These are phyloP conservation scores for Pseudopodoces humilis DNA, from an alignment of 2,113 vertebrate species.

Conservation along the genomic window DNA sequence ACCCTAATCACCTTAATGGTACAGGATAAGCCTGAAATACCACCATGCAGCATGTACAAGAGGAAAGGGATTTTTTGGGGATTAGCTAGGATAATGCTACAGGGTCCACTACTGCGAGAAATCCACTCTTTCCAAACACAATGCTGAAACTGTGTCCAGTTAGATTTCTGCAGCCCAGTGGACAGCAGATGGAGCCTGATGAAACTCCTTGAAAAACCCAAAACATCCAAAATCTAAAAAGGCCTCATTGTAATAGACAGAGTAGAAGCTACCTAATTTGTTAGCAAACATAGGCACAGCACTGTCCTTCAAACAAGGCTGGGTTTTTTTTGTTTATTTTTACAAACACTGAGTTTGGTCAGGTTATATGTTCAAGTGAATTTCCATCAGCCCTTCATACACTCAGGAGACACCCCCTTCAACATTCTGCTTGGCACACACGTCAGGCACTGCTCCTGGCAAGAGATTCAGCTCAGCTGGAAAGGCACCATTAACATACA, in stretches of 20 bases:
- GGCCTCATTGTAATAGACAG: rapidly evolving
- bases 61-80: constrained; percentile 25
- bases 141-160: not conserved
- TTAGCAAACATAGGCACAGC: not conserved
- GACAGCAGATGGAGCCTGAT: not conserved
- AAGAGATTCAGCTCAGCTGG: not conserved
- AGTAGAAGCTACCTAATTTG: not conserved
- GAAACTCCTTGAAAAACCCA: rapidly evolving
- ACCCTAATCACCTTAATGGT: constrained; percentile 14
- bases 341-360: not conserved
- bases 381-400: not conserved
- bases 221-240: not conserved
- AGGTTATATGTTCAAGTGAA: not conserved
- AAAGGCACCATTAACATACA: not conserved
- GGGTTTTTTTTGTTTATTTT: not conserved
- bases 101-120: not conserved
- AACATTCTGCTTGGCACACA: not conserved
- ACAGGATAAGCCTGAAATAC: constrained; percentile 17
- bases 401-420: not conserved
- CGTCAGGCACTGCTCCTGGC: rapidly evolving
- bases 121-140: not conserved
- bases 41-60: not conserved
- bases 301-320: not conserved
- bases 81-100: constrained; percentile 9
- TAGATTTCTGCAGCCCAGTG: not conserved